These are phyloP conservation scores for Aegithalos caudatus DNA, from an alignment of 2,113 vertebrate species.

Conservation along the genomic window DNA sequence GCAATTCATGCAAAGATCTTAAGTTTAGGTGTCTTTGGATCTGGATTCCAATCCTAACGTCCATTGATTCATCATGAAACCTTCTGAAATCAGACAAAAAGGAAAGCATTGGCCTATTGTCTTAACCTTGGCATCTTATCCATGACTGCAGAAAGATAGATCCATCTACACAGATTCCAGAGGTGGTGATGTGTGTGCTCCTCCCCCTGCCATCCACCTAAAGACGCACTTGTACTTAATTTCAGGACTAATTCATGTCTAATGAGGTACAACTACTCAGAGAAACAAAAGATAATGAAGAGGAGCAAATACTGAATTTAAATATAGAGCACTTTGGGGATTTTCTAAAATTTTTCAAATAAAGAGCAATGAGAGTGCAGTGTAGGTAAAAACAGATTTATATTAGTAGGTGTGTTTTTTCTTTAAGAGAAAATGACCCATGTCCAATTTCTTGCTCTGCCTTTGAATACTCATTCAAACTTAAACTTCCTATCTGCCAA, in stretches of 20 bases:
- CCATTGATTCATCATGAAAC: background rate
- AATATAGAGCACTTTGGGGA: background rate
- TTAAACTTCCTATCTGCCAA: background rate
- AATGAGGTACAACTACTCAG: background rate
- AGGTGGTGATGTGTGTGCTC: background rate
- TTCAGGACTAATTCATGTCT: background rate
- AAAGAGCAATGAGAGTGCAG: background rate
- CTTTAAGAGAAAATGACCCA: background rate
- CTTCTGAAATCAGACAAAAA: background rate
- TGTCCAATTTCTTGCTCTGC: background rate
- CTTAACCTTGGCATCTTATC: background rate
- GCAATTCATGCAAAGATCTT: background rate
- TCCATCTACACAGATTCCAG: background rate
- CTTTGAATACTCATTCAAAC: background rate
- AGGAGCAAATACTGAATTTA: background rate
- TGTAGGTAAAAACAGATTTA: background rate
- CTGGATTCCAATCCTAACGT: background rate
- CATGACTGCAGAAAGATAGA: rapidly evolving
- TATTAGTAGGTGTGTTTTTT: background rate
- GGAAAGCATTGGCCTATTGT: background rate
- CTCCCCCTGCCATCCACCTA: background rate
- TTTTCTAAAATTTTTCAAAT: background rate
- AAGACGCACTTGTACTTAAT: background rate
- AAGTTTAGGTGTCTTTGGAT: background rate
- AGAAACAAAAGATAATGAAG: background rate